Evolutionary conservation across 2,797 vertebrate species (phyloP).

Genomic region (Petrocephalus sullivani): DNA sequence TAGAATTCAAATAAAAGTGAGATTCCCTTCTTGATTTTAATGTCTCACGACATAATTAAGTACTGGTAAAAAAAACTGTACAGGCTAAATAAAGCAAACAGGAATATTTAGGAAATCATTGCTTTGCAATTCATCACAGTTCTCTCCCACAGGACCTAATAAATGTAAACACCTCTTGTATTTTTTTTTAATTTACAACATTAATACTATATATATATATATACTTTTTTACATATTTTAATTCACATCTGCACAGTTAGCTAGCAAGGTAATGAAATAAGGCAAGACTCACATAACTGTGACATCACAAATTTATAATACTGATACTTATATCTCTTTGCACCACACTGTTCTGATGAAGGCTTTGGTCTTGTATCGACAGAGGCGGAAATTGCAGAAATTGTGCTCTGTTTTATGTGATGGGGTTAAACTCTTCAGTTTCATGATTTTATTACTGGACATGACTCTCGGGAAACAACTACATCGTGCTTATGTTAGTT

Average conservation of each 20-base stretch:
- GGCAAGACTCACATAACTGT: constrained; percentile 84
- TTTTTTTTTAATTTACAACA: constrained; percentile 68
- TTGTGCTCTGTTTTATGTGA: constrained; percentile 51
- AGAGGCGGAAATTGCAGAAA: constrained; percentile 58
- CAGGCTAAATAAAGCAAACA: constrained; percentile 73
- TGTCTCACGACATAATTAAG: constrained; percentile 99
- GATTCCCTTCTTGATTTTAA: constrained; percentile 91
- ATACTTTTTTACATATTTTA: constrained; percentile 62
- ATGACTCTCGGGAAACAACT: neutral
- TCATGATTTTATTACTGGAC: constrained; percentile 10
- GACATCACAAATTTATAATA: constrained; percentile 79
- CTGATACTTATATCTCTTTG: constrained; percentile 68
- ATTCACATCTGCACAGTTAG: constrained; percentile 84
- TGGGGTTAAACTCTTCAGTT: constrained; percentile 38
- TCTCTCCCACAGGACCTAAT: constrained; percentile 81
- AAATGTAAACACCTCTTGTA: constrained; percentile 94
- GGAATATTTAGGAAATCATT: constrained; percentile 80
- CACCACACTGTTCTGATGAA: constrained; percentile 67
- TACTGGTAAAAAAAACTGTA: constrained; percentile 76
- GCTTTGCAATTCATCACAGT: constrained; percentile 80
- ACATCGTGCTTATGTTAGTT: neutral
- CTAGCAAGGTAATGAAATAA: constrained; percentile 83
- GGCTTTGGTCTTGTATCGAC: constrained; percentile 80
- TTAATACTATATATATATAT: constrained; percentile 85
- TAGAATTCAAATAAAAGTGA: constrained; percentile 72